Percentiles rank a stretch among this genome's conserved stretches.
These are phyloP conservation scores for Aricia agestis DNA, from an alignment of 1,140 invertebrate genomes.

Conservation along the genomic window DNA sequence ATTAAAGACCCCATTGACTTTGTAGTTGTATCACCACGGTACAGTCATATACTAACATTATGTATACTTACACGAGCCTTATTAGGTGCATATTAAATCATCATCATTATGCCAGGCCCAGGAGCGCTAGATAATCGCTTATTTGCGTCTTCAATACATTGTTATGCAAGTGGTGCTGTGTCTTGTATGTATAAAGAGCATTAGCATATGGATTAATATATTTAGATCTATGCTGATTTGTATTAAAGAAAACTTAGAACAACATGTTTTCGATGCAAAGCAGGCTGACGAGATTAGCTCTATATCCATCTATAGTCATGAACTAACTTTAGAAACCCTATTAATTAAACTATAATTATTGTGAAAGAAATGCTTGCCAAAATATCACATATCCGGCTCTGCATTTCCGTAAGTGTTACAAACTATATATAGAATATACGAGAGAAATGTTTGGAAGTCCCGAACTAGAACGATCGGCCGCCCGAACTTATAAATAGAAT, in stretches of 20 bases:
- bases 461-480: conserved; percentile 44
- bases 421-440: conserved; percentile 7
- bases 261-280: no score
- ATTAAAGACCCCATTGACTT: no score
- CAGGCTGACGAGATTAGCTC: no score
- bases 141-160: conserved; percentile 1
- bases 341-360: not conserved
- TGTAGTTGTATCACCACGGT: not conserved
- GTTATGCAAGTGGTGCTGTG: not conserved
- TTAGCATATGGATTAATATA: not conserved
- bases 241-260: no score
- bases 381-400: not conserved
- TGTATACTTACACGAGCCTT: not conserved
- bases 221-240: not conserved
- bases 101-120: conserved; percentile 19
- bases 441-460: conserved; percentile 28
- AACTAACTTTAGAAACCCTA: not conserved
- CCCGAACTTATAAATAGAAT: conserved; percentile 66
- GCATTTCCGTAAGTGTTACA: conserved; percentile 2
- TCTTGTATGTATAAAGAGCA: not conserved
- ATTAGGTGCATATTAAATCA: not conserved
- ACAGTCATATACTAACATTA: not conserved
- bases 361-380: not conserved
- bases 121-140: conserved; percentile 19
- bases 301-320: no score